Base-by-base conservation (phyloP, 2,113 vertebrate genomes). In the Aix galericulata region DNA sequence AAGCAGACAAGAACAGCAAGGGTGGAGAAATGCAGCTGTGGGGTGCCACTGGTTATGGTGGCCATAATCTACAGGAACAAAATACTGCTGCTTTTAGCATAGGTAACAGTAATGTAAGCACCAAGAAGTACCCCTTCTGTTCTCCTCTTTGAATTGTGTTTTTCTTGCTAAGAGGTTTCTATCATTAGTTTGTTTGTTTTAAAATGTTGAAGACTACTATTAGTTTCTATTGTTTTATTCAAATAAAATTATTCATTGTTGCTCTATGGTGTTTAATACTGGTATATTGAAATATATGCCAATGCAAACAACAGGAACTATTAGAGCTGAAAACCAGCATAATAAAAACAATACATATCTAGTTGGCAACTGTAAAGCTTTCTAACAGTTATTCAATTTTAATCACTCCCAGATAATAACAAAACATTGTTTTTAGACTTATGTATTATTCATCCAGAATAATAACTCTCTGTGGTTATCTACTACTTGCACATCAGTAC, bases 391-490 rank as follows among this genome's bases (percentile, higher is more conserved):
- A 87, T 85, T 89, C 40, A 80, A 23, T 71, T 92, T 93, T 88
- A 91, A 88, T 93, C 46, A 77, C 22, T 75, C 71, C 29, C 15
- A 89, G 58, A 82, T 36, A 82, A 87, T 40, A 77, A 63, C 14
- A 91, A 60, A 88, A 86, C 34, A 74, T 60, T 88, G 11, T 40
- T 79, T 11, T 59, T 88, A 94, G 31, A 67, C 17, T 87, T 86
- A 82, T n/a, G 80, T 40, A 83, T 88, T 94, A 94, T 88, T 89
- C 68, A 90, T 80, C 36, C 56, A 86, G 69, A 88, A 82, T 74
- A 86, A 88, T 34, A 93, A 90, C 7, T 8, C 16, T 56, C 15
- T 85, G 69, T 81, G 52, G 86, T 79, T 92, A 76, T 73, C 16
- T 66, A 52, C 17, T 67, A 25, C 53, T 91, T 73, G 46, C 22